Base-by-base conservation (phyloP, 2,888 invertebrate species). In the Latrodectus elegans region DNA sequence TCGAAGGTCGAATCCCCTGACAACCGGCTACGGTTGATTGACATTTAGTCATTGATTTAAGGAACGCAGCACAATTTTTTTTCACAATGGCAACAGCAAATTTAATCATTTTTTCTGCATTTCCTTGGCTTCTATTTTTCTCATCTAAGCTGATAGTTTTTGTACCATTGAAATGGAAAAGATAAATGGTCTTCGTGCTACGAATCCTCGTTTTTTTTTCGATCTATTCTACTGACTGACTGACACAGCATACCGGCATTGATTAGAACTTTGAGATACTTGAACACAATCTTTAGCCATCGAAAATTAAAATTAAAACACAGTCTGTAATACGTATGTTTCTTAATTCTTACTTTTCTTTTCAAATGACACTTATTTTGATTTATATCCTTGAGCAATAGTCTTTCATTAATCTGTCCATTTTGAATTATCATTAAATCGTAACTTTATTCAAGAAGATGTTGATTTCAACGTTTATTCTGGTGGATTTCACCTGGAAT, bases 1-100 rank as follows among this genome's bases (percentile, higher is more conserved):
- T 60, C 60, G 60, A 60, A 60, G 60, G 60, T 60, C n/a, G 60
- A 60, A 60, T n/a, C 60, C n/a, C 60, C 60, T 60, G 60, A 60
- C 60, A 38, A 38, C 38, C 38, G 38, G 38, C 38, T 38, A 38
- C 38, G 10, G 60, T 12, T 60, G 60, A 60, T 60, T 60, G 60
- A n/a, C 60, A 60, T 15, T 4, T 60, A 60, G 60, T 60, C 60
- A 60, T 60, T 60, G 60, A 60, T 15, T 60, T n/a, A 38, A 38
- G 38, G 38, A 38, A 38, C n/a, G 60, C n/a, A 11, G 4, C 60
- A 60, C 60, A 60, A 60, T 15, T n/a, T 12, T 55, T 60, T n/a
- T 60, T 60, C n/a, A 60, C 3, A 60, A 15, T n/a, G 60, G 10
- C 12, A 60, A 38, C 38, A 38, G 38, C 38, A 38, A 38, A 38